phyloP scores from a whole-genome alignment of 2,797 vertebrate species.

The Diceros bicornis region DNA sequence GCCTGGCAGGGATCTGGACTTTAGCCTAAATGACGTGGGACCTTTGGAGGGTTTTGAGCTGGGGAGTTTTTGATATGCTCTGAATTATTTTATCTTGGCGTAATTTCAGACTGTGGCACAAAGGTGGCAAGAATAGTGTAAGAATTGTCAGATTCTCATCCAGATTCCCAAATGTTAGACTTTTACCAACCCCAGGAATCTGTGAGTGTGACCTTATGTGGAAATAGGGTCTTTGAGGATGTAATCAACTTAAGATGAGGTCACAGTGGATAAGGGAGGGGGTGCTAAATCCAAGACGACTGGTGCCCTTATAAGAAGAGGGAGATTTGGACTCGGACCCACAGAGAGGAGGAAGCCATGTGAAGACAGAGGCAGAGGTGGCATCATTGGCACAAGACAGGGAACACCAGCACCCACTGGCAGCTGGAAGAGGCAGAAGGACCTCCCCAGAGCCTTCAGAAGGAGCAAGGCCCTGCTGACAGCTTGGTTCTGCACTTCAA shows the following conservation, averaged over 20 bases:
- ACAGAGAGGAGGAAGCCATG: accelerated
- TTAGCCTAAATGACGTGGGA: not conserved
- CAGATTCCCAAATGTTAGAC: not conserved
- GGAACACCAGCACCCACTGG: too few species aligned
- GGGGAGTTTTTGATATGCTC: not conserved
- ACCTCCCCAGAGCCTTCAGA: not conserved
- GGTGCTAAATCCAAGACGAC: not conserved
- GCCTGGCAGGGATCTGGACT: too few species aligned
- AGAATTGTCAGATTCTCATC: not conserved
- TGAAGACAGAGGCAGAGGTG: not conserved
- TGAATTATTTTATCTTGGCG: not conserved
- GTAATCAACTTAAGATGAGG: not conserved
- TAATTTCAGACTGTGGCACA: not conserved
- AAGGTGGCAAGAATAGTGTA: not conserved
- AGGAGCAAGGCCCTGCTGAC: accelerated
- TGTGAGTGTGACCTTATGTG: too few species aligned
- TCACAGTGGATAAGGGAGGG: not conserved
- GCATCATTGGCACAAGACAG: accelerated
- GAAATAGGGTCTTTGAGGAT: not conserved
- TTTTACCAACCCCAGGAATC: too few species aligned
- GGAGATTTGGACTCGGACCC: not conserved
- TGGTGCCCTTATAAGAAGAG: not conserved
- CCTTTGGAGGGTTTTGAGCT: not conserved
- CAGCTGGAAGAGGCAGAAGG: not conserved
- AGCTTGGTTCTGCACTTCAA: too few species aligned